Conservation (phyloP, 2,888 invertebrate species). For the Philonicus albiceps region DNA sequence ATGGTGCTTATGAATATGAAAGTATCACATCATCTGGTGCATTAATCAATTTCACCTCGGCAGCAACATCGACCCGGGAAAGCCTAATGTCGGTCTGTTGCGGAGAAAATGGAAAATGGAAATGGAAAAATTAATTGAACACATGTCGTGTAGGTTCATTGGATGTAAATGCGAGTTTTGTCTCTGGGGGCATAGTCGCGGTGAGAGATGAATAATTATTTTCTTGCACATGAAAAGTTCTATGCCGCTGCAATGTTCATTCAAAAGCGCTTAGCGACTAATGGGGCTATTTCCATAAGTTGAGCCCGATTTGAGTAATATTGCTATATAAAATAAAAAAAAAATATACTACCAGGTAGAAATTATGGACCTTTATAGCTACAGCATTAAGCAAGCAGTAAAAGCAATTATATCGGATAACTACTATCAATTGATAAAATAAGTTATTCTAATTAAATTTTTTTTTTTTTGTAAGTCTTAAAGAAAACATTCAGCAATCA, state of each 20-base stretch:
- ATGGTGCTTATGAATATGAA: neutral
- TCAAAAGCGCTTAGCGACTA: neutral
- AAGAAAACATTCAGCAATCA: too few species aligned
- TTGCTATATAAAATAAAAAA: too few species aligned
- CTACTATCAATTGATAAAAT: too few species aligned
- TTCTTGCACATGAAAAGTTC: neutral
- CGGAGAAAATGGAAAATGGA: neutral
- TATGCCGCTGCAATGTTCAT: neutral
- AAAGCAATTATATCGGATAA: too few species aligned
- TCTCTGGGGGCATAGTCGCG: neutral
- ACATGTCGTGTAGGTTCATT: neutral
- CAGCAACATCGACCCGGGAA: neutral
- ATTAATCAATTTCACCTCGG: constrained; percentile 19
- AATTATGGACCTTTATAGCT: too few species aligned
- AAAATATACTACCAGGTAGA: too few species aligned
- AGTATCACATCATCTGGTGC: constrained; percentile 14
- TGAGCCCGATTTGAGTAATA: neutral
- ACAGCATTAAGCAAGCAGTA: too few species aligned
- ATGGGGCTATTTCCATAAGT: neutral
- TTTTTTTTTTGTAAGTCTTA: too few species aligned
- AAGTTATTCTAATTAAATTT: too few species aligned
- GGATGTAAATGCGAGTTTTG: neutral
- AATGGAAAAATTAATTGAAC: constrained; percentile 12
- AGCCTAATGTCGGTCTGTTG: neutral
- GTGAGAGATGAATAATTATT: neutral